phyloP scores from a whole-genome alignment of 1,140 invertebrate genomes.

The Liolophura sinensis region DNA sequence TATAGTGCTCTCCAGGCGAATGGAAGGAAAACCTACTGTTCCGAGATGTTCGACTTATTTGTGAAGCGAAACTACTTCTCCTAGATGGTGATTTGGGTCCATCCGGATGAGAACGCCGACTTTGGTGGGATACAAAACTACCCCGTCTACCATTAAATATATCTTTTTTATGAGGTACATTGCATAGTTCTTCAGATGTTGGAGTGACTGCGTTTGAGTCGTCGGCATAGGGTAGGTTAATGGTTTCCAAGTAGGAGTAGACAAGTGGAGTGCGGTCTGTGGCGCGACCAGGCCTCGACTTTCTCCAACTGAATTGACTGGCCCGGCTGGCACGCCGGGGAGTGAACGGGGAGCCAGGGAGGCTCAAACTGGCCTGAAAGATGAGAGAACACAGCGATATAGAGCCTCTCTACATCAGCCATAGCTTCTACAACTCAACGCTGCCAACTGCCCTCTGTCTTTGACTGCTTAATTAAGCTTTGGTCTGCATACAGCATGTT shows the following conservation, averaged over 20 bases:
- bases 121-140: slow-evolving; percentile 38
- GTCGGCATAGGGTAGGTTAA: slow-evolving; percentile 95
- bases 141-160: slow-evolving; percentile 38
- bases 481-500: not conserved
- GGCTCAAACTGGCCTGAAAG: slow-evolving; percentile 88
- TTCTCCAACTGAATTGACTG: slow-evolving; percentile 87
- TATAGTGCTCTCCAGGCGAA: slow-evolving; percentile 21
- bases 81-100: slow-evolving; percentile 31
- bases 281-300: slow-evolving; percentile 65
- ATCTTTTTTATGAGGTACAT: slow-evolving; percentile 38
- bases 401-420: not conserved
- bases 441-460: no score
- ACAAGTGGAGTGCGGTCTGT: slow-evolving; percentile 90
- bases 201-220: slow-evolving; percentile 97
- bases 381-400: slow-evolving; percentile 14
- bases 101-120: slow-evolving; percentile 23
- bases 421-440: no score
- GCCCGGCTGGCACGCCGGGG: slow-evolving; percentile 83
- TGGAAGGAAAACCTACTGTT: slow-evolving; percentile 29
- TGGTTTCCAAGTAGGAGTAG: slow-evolving; percentile 90
- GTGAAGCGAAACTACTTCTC: slow-evolving; percentile 45
- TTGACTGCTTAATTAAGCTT: not conserved
- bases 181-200: slow-evolving; percentile 85
- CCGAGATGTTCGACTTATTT: slow-evolving; percentile 40
- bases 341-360: slow-evolving; percentile 96